These are phyloP conservation scores for Ursus arctos DNA, from an alignment of 2,113 vertebrate species.

Conservation along the genomic window DNA sequence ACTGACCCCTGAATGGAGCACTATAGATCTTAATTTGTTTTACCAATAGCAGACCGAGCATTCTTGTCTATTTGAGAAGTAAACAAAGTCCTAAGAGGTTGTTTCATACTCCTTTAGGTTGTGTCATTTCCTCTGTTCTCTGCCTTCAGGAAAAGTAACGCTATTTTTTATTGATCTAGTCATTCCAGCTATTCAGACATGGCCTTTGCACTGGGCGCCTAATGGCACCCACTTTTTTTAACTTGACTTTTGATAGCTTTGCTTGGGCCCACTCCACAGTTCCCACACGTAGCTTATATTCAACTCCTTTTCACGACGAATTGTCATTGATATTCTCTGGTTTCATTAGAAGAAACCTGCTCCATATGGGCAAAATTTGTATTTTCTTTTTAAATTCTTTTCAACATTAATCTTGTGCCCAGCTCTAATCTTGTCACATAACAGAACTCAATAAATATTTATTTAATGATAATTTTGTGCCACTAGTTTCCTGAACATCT, in stretches of 20 bases:
- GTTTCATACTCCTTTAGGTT: neutral
- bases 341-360: neutral
- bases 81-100: neutral
- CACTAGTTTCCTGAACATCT: neutral
- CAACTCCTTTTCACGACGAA: neutral
- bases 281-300: neutral
- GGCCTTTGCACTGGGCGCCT: neutral
- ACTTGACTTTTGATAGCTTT: neutral
- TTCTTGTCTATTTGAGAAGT: neutral
- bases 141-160: neutral
- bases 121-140: neutral
- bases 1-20: neutral
- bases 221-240: neutral
- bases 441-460: constrained; percentile 12
- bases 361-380: too few relatives aligned
- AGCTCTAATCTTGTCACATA: neutral
- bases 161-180: neutral
- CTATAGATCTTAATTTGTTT: neutral
- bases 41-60: neutral
- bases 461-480: constrained; percentile 22
- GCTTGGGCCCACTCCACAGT: neutral
- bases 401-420: neutral
- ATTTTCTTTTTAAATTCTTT: neutral
- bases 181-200: neutral
- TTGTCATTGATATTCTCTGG: neutral